Base-by-base conservation (phyloP, 2,888 invertebrate genomes). In the Heterodera filipjevi region DNA sequence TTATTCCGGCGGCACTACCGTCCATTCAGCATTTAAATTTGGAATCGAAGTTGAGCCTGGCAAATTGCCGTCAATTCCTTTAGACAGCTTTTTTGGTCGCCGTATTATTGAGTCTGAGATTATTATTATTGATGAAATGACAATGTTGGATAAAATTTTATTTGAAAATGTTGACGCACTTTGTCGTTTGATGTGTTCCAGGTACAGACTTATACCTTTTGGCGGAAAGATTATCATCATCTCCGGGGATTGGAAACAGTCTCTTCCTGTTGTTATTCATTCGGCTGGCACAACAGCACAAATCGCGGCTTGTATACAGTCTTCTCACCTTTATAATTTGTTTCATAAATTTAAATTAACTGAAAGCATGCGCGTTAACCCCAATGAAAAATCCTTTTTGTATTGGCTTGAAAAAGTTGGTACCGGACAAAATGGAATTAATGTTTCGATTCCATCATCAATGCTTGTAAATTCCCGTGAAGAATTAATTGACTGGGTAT, bases 1-100 rank as follows among this genome's bases (percentile, higher is more conserved):
- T n/a, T 84, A 86, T 74, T 53, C 46, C 0, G 85, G 87, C 14
- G 90, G 90, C 6, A 83, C 87, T 80, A 90, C 90, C 44, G 89
- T 89, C 8, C 90, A 90, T 87, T 89, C 89, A 14, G 84, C 85
- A 46, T 84, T 91, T 66, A 14, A 59, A 27, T 53, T 81, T 10
- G 44, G 46, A 1, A 66, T 77, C 19, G 71, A 77, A 30, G 32
- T 77, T 30, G 64, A 66, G 14, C 19, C 35, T 14, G 71, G 76
- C 3, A 46, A 71, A 39, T 10, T 59, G 16, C 71, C 77, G 0
- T 30, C 46, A 2, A 53, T 79, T 5, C 64, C 35, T 1, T 39
- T 53, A 10, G 64, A 77, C 1, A 27, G 32, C 16, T 33, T 27
- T 3, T 19, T 39, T 12, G 80, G 66, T 44, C 46, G 66, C 0